Evolutionary conservation across 2,797 vertebrate species (phyloP).

Genomic region (Adrianichthys oophorus): DNA sequence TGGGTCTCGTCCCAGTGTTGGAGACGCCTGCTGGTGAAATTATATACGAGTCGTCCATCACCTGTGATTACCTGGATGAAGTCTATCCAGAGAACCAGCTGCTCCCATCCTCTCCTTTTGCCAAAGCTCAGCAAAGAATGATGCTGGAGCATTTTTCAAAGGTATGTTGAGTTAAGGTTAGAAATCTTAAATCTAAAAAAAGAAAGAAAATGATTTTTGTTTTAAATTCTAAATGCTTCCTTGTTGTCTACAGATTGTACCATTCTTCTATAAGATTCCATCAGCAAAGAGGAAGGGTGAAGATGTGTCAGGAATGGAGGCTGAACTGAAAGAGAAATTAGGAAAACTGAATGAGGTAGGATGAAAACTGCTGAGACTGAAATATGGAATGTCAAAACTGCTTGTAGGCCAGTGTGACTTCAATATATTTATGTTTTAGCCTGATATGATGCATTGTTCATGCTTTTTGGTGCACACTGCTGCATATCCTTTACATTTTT

Average conservation of each 20-base stretch:
- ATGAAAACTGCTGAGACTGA: background rate
- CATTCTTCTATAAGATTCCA: conserved; percentile 78
- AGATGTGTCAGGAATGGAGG: conserved; percentile 73
- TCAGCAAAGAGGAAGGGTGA: conserved; percentile 66
- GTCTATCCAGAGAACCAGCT: conserved; percentile 84
- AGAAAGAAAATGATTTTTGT: too few relatives aligned
- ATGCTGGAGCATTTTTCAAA: conserved; percentile 86
- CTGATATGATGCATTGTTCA: too few relatives aligned
- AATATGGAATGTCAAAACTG: too few relatives aligned
- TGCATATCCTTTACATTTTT: conserved; percentile 12
- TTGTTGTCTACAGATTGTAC: conserved; percentile 66
- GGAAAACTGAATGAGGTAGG: conserved; percentile 82
- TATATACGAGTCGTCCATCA: conserved; percentile 88
- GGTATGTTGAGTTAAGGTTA: conserved; percentile 71
- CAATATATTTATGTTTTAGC: too few relatives aligned
- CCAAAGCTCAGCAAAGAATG: conserved; percentile 90
- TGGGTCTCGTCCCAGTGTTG: conserved; percentile 85
- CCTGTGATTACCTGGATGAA: conserved; percentile 94
- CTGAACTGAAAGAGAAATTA: conserved; percentile 81
- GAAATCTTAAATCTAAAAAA: background rate
- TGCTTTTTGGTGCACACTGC: too few relatives aligned
- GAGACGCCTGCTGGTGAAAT: conserved; percentile 87
- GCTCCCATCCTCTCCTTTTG: conserved; percentile 82
- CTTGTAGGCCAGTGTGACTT: too few relatives aligned
- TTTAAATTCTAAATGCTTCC: background rate